phyloP scores from a whole-genome alignment of 1,140 invertebrate genomes.

The Onthophagus taurus region DNA sequence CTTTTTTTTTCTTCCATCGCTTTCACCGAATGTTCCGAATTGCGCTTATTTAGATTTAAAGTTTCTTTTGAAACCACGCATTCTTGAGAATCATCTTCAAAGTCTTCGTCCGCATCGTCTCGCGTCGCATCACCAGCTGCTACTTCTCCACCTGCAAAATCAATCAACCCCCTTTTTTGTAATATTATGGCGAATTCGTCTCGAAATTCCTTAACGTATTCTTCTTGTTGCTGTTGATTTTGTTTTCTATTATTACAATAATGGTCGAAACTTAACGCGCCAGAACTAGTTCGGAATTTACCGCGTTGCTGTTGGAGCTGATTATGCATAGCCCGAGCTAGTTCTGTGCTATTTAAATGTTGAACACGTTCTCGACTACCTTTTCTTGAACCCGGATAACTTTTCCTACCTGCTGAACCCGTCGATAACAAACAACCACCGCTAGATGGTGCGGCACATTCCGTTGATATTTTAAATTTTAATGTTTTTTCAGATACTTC shows the following conservation, averaged over 20 bases:
- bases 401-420: slow-evolving; percentile 42
- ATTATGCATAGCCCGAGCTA: slow-evolving; percentile 24
- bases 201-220: slow-evolving; percentile 31
- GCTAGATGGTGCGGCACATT: too few species aligned
- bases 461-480: slow-evolving; percentile 65
- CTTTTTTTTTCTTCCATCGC: slow-evolving; percentile 31
- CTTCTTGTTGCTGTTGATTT: slow-evolving; percentile 31
- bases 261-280: slow-evolving; percentile 36
- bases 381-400: slow-evolving; percentile 50
- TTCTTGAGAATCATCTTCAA: slow-evolving; percentile 19
- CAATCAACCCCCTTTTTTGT: slow-evolving; percentile 21
- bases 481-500: slow-evolving; percentile 66
- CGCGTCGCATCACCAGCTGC: slow-evolving; percentile 12
- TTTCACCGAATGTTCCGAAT: slow-evolving; percentile 33
- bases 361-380: slow-evolving; percentile 45
- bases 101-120: slow-evolving; percentile 17
- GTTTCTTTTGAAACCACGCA: slow-evolving; percentile 34
- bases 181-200: slow-evolving; percentile 33
- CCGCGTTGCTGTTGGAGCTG: too few species aligned
- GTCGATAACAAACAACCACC: too few species aligned
- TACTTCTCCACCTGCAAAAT: slow-evolving; percentile 11
- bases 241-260: slow-evolving; percentile 30
- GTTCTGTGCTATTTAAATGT: slow-evolving; percentile 31
- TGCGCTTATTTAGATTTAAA: slow-evolving; percentile 33
- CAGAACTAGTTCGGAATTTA: slow-evolving; percentile 28